These are phyloP conservation scores for Anthoscopus minutus DNA, from an alignment of 2,113 vertebrate genomes.

Conservation along the genomic window DNA sequence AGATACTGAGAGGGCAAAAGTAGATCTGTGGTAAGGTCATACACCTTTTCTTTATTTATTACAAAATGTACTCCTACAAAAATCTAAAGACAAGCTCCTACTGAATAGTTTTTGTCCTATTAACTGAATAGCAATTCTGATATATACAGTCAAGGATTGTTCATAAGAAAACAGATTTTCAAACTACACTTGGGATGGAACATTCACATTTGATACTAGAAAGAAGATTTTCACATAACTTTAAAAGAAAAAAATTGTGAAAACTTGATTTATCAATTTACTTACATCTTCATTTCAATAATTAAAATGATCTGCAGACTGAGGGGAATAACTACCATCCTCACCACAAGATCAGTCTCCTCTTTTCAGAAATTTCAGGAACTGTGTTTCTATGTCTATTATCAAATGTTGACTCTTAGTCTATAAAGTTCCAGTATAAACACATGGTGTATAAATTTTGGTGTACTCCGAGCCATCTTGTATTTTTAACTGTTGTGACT, in stretches of 20 bases:
- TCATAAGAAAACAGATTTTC: neutral
- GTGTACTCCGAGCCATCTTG: fast-evolving
- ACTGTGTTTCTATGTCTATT: neutral
- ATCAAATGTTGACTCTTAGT: neutral
- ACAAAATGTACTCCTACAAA: neutral
- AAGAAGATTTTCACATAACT: neutral
- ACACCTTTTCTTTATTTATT: neutral
- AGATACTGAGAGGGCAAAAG: neutral
- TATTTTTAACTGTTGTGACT: neutral
- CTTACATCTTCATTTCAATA: neutral
- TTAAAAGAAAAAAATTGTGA: neutral
- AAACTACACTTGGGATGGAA: neutral
- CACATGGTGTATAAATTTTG: neutral
- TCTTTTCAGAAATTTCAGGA: neutral
- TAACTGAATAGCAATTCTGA: neutral
- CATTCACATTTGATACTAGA: neutral
- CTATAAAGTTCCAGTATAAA: neutral
- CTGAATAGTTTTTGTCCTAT: neutral
- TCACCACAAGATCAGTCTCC: neutral
- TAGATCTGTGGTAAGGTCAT: neutral
- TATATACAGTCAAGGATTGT: neutral
- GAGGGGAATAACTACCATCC: neutral
- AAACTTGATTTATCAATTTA: neutral
- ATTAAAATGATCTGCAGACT: neutral
- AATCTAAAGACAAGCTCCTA: neutral